Base-by-base conservation (phyloP, 2,113 vertebrate genomes). In the Eulemur macaco region DNA sequence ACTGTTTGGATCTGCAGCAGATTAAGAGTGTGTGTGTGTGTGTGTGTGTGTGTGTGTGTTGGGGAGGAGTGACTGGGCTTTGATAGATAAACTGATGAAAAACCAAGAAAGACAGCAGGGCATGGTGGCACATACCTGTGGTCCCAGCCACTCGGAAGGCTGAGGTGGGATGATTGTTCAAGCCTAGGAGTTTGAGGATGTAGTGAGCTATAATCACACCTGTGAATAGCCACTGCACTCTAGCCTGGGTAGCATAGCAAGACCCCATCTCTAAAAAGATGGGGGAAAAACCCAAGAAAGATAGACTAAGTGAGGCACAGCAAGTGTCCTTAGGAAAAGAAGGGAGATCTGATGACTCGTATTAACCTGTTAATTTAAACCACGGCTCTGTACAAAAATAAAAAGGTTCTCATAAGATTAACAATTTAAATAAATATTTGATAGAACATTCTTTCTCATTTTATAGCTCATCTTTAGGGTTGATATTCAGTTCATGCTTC, bases 401-500 rank as follows among this genome's bases (percentile, higher is more conserved):
- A 98, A 99, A 98, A 90, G 91, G 98, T 99, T 99, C 98, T 99
- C 98, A 99, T 99, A 98, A 99, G 98, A 98, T 99, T 98, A 98
- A 99, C 97, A 98, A 99, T 98, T 99, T 99, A 98, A 99, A 99
- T 99, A 99, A 99, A 99, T 99, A 99, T 97, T 97, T 96, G 89
- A 98, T 98, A 97, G 96, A 97, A 98, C 91, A 95, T 96, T 98
- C 97, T 97, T 94, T 94, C 96, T 85, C 96, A 29, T 96, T 63
- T 87, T 99, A 99, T 97, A 99, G 98, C 98, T 99, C 99, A 74
- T 99, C 99, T 98, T 98, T 99, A 82, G 99, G 99, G 98, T 99
- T 99, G 97, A 99, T 99, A 96, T 87, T 98, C 97, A 99, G 96
- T 82, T 98, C 98, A 0, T 80, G 97, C 96, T 97, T 98, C 97